These are phyloP conservation scores for Silurus meridionalis DNA, from an alignment of 2,113 vertebrate species.

Conservation along the genomic window DNA sequence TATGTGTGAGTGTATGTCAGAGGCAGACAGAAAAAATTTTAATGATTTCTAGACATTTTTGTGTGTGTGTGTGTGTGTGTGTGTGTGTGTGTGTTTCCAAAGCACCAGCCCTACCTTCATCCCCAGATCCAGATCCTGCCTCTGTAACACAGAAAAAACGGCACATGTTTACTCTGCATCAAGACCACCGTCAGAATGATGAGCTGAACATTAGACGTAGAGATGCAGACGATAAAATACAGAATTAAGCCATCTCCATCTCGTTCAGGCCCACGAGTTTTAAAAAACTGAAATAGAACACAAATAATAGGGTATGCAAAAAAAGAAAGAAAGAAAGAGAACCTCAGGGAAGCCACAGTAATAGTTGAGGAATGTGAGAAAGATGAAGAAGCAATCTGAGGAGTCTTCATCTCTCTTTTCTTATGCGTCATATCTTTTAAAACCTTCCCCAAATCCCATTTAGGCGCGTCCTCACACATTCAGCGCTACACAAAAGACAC, in stretches of 20 bases:
- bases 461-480: background rate
- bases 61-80: background rate
- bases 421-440: background rate
- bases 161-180: background rate
- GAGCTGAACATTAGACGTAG: background rate
- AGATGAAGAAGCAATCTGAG: background rate
- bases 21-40: background rate
- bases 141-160: constrained; percentile 58
- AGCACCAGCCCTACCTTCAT: constrained; percentile 68
- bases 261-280: background rate
- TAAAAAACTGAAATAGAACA: too few species aligned
- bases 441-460: background rate
- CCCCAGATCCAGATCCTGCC: constrained; percentile 75
- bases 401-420: background rate
- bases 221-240: background rate
- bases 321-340: too few species aligned
- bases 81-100: constrained; percentile 10
- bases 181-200: constrained; percentile 14
- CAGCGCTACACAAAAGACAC: background rate
- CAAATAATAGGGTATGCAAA: too few species aligned
- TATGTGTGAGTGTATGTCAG: too few species aligned
- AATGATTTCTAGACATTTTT: background rate
- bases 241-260: background rate
- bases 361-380: too few species aligned
- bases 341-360: too few species aligned